These are phyloP conservation scores for Montipora capitata DNA, from an alignment of 92 coral and sea anemone genomes.

Conservation along the genomic window DNA sequence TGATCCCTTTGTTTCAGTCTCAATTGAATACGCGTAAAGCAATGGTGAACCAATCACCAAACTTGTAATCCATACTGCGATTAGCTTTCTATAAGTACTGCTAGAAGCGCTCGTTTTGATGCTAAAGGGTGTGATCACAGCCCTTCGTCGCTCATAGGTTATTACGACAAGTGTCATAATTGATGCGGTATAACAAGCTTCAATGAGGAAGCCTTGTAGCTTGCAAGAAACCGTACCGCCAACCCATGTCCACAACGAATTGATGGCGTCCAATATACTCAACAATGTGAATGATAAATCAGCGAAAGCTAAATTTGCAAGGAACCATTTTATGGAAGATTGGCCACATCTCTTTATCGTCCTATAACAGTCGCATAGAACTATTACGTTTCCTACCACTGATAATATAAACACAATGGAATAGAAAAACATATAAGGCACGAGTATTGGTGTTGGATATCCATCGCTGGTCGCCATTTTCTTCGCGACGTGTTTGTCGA, in stretches of 20 bases:
- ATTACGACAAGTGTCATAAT: constrained; percentile 42
- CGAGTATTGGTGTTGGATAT: constrained; percentile 3
- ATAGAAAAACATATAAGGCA: neutral
- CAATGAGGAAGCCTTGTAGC: constrained; percentile 47
- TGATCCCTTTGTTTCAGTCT: neutral
- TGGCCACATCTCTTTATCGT: neutral
- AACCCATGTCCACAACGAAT: constrained; percentile 41
- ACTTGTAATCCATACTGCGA: constrained; percentile 17
- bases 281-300: constrained; percentile 42
- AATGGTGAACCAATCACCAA: constrained; percentile 40
- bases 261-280: constrained; percentile 30
- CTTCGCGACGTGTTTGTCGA: too few relatives aligned
- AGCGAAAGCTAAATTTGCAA: constrained; percentile 50
- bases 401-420: neutral
- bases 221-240: constrained; percentile 57
- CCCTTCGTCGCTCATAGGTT: constrained; percentile 39
- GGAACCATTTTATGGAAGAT: constrained; percentile 25
- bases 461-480: constrained; percentile 15
- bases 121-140: constrained; percentile 27
- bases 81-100: neutral
- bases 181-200: constrained; percentile 48
- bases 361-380: constrained; percentile 11
- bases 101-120: neutral
- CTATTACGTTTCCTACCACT: constrained; percentile 1
- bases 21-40: constrained; percentile 26